Evolutionary conservation across 1,140 invertebrate genomes (phyloP).

Genomic region (Heliconius himera): DNA sequence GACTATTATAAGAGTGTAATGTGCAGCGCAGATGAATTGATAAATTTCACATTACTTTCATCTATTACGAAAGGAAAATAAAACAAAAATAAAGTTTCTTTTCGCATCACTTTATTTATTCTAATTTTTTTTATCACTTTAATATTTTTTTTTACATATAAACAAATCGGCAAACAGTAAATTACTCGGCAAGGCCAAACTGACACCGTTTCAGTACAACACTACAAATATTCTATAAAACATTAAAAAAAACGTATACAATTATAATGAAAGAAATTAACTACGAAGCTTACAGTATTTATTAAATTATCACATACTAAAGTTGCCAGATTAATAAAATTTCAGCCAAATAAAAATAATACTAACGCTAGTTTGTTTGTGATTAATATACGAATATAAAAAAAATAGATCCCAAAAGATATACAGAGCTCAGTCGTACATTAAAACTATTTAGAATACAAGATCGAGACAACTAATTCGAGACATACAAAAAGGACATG

Average conservation of each 20-base stretch:
- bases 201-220: conserved; percentile 32
- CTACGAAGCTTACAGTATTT: conserved; percentile 19
- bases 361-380: neutral
- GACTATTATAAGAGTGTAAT: no score
- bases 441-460: conserved; percentile 23
- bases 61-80: conserved; percentile 12
- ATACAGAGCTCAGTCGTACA: conserved; percentile 20
- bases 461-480: neutral
- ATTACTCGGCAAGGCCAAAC: conserved; percentile 74
- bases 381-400: neutral
- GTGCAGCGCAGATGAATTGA: no score
- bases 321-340: conserved; percentile 43
- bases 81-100: conserved; percentile 40
- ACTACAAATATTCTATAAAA: conserved; percentile 28
- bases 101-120: conserved; percentile 63
- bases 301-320: conserved; percentile 53
- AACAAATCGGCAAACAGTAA: conserved; percentile 51
- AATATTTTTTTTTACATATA: conserved; percentile 46
- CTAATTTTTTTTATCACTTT: conserved; percentile 67
- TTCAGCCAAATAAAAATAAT: conserved; percentile 9
- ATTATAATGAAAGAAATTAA: conserved; percentile 13
- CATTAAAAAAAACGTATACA: conserved; percentile 24
- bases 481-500: neutral
- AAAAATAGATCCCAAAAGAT: neutral
- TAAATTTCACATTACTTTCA: no score